Evolutionary conservation across 2,888 invertebrate genomes (phyloP).

Genomic region (Ichneumoninae sp.): DNA sequence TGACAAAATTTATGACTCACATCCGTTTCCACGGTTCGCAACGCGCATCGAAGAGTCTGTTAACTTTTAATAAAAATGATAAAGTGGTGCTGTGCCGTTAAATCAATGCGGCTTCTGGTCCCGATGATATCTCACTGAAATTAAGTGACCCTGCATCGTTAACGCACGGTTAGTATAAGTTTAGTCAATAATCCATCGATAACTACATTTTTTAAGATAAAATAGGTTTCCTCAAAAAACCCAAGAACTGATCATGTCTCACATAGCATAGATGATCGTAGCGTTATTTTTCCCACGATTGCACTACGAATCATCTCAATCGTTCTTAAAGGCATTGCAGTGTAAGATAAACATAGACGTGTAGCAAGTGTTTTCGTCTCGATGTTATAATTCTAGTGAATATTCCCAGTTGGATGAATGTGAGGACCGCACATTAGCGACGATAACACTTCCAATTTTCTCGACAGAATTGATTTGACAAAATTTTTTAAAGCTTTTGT

Average conservation of each 20-base stretch:
- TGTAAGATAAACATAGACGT: background rate
- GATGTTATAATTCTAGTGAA: background rate
- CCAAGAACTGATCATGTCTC: background rate
- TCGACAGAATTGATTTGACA: background rate
- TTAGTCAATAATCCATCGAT: background rate
- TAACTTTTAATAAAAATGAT: slow-evolving; percentile 23
- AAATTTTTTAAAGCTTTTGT: background rate
- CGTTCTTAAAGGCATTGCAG: background rate
- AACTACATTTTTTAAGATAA: background rate
- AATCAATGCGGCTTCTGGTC: slow-evolving; percentile 42
- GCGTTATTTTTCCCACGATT: background rate
- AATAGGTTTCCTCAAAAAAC: background rate
- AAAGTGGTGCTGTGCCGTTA: slow-evolving; percentile 41
- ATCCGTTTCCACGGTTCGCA: slow-evolving; percentile 25
- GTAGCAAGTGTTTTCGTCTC: background rate
- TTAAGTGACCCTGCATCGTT: slow-evolving; percentile 46
- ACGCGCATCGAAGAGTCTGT: slow-evolving; percentile 8
- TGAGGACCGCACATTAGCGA: background rate
- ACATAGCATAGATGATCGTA: slow-evolving; percentile 26
- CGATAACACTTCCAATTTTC: background rate
- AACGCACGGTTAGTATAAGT: slow-evolving; percentile 51
- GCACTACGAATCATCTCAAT: slow-evolving; percentile 4
- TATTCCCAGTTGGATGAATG: background rate
- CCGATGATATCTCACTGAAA: slow-evolving; percentile 46
- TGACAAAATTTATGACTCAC: slow-evolving; percentile 33